Conservation (phyloP, 2,888 invertebrate species). For the Eledone cirrhosa region DNA sequence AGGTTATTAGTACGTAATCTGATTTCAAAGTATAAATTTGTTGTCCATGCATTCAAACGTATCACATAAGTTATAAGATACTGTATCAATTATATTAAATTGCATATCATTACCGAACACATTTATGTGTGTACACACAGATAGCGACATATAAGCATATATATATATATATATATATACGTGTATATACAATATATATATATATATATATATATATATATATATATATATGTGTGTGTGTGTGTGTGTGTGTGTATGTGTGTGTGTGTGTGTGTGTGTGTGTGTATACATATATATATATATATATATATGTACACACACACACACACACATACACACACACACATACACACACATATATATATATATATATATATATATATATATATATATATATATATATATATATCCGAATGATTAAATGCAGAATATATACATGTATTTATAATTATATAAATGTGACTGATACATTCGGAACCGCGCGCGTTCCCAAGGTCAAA, state of each 20-base stretch:
- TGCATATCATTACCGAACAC: background rate
- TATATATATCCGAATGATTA: background rate
- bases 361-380: background rate
- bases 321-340: background rate
- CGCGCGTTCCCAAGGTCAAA: no score
- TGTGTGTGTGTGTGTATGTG: background rate
- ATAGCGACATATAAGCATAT: background rate
- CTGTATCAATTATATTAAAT: no score
- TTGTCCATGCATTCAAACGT: no score
- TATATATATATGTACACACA: background rate
- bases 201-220: background rate
- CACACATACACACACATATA: background rate
- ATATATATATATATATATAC: background rate
- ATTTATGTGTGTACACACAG: background rate
- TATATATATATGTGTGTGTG: background rate
- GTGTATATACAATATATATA: background rate
- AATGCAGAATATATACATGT: background rate
- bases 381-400: conserved; percentile 2
- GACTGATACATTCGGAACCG: background rate
- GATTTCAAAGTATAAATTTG: no score
- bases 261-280: background rate
- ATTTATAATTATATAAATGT: background rate
- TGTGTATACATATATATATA: background rate
- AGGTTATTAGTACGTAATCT: no score
- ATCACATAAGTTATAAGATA: no score